Evolutionary conservation across 2,888 invertebrate genomes (phyloP), one percentile per base, ranked within the genome.

Genomic region (Gisinianus flammeolus): DNA sequence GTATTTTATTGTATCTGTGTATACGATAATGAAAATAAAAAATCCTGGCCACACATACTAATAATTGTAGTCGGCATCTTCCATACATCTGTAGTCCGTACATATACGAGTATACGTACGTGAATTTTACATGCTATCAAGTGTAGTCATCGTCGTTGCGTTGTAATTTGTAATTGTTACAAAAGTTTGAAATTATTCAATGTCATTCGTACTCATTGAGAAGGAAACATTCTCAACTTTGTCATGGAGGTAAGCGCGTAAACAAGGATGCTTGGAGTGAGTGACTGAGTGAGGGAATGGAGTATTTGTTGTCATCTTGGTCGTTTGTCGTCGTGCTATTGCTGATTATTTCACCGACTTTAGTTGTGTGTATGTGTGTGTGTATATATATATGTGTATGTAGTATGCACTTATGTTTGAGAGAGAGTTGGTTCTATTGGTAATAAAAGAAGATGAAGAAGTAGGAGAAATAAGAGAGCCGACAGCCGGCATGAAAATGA

Each of bases 401-500:
- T 35, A 22, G 35, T 22, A 8, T 35, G 35, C 19, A 44, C 44
- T 16, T 44, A 16, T 44, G 44, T 44, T 44, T 44, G 44, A 35
- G 35, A 35, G 35, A 35, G 35, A 35, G 12, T 35, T 5, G 5
- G 35, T 35, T 35, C 35, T 35, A 12, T 35, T 35, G 35, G n/a
- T 56, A 62, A 26, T 24, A 62, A 3, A 8, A 26, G 62, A 12
- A 62, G 58, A 19, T 24, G 5, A 26, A 24, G 62, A 62, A 26
- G 58, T 22, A 73, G 44, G 62, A 24, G 22, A 52, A 35, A 64
- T 35, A 73, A 62, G 64, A 24, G 26, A 2, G 74, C 74, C 74
- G 74, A 74, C 74, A 74, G 74, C 74, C 74, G 74, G 74, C 66
- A 74, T 35, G 8, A 44, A 62, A 74, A 74, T 66, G 64, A 74